Conservation (phyloP, 2,888 invertebrate species). For the Ametastegia equiseti region DNA sequence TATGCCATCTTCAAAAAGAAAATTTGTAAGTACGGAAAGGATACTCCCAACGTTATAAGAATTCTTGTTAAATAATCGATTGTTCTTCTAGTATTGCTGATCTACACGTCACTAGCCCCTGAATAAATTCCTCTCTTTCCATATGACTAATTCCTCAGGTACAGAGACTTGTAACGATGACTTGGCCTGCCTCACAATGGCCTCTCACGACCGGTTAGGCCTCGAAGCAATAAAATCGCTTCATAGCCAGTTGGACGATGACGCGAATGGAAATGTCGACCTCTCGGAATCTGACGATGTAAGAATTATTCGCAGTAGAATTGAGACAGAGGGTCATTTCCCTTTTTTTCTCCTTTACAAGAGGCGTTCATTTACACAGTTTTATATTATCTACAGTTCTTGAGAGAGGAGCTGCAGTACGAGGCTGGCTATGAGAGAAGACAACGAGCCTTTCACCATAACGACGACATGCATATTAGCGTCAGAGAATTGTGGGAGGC, state of each 20-base stretch:
- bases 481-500: slow-evolving; percentile 98
- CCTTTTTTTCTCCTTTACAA: slow-evolving; percentile 15
- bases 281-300: slow-evolving; percentile 98
- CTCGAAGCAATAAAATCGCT: slow-evolving; percentile 95
- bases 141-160: slow-evolving; percentile 53
- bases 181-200: slow-evolving; percentile 84
- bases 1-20: slow-evolving; percentile 29
- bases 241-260: slow-evolving; percentile 97
- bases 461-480: slow-evolving; percentile 98
- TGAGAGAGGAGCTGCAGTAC: slow-evolving; percentile 96
- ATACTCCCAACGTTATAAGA: not conserved
- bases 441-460: slow-evolving; percentile 96
- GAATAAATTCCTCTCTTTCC: not conserved
- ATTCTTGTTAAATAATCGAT: not conserved
- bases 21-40: slow-evolving; percentile 39
- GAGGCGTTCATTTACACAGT: not conserved
- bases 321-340: not conserved
- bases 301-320: slow-evolving; percentile 72
- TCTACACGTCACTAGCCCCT: not conserved
- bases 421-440: slow-evolving; percentile 95
- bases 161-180: slow-evolving; percentile 83
- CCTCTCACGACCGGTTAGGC: slow-evolving; percentile 89
- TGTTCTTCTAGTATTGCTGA: not conserved
- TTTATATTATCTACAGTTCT: slow-evolving; percentile 83
- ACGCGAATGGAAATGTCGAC: slow-evolving; percentile 98